Conservation (phyloP, 1,140 invertebrate species). For the Lanistes nyassanus region DNA sequence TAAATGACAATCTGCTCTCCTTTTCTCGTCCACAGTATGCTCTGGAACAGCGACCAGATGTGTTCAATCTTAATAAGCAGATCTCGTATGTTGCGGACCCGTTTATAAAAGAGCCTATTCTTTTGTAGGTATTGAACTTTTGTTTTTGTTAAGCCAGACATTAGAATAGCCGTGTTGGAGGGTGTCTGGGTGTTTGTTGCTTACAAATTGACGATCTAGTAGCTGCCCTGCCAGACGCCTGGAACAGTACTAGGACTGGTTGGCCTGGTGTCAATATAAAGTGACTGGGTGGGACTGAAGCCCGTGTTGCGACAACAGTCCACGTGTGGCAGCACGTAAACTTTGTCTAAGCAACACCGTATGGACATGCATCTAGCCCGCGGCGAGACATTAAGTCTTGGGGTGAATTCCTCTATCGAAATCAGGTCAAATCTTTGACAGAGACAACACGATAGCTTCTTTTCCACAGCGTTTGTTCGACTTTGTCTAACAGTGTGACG, state of each 20-base stretch:
- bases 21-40: conserved; percentile 4
- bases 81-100: background rate
- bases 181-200: background rate
- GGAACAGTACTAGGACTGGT: no score
- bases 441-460: no score
- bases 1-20: background rate
- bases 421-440: background rate
- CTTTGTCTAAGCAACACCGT: no score
- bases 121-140: background rate
- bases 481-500: no score
- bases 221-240: no score
- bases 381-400: background rate
- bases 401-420: background rate
- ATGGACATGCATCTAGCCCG: no score
- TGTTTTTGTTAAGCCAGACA: background rate
- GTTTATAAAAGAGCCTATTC: background rate
- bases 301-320: no score
- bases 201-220: no score
- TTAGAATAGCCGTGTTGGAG: background rate
- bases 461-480: no score
- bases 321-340: no score
- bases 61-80: background rate
- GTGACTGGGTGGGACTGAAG: no score
- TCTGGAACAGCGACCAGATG: background rate
- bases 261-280: background rate